These are phyloP conservation scores for Galaxias olidus DNA, from an alignment of 2,797 vertebrate species.

Conservation along the genomic window DNA sequence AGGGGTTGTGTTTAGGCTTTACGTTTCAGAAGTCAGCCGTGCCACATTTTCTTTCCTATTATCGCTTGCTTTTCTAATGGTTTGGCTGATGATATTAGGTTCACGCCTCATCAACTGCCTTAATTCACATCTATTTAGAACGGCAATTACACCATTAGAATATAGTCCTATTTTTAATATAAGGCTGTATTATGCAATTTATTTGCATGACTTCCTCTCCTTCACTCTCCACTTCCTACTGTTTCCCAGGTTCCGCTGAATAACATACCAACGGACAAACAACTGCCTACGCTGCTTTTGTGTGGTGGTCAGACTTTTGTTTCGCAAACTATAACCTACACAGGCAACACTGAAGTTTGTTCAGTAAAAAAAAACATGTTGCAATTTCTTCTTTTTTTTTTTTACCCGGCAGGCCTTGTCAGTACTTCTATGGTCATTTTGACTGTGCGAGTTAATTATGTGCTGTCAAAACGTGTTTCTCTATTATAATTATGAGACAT, in stretches of 20 bases:
- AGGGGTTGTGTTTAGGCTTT: too few species aligned
- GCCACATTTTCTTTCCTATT: background rate
- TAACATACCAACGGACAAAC: too few species aligned
- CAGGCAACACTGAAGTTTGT: too few species aligned
- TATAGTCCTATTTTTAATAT: too few species aligned
- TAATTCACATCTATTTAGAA: background rate
- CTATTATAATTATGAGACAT: background rate
- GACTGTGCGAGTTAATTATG: conserved; percentile 4
- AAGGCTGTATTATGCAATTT: too few species aligned
- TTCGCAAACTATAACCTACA: too few species aligned
- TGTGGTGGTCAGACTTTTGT: background rate
- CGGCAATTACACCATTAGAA: background rate
- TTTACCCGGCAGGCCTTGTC: conserved; percentile 7
- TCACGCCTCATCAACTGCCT: background rate
- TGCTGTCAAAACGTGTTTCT: conserved; percentile 12
- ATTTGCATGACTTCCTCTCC: too few species aligned
- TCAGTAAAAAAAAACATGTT: too few species aligned
- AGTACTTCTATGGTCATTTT: background rate
- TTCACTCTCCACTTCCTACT: too few species aligned
- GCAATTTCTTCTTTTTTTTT: background rate
- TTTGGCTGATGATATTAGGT: background rate
- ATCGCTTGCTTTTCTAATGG: background rate
- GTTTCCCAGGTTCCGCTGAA: too few species aligned
- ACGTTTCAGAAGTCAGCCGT: too few species aligned
- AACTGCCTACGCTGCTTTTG: background rate